phyloP scores from a whole-genome alignment of 2,888 invertebrate species.

The Sarcophaga carnaria region DNA sequence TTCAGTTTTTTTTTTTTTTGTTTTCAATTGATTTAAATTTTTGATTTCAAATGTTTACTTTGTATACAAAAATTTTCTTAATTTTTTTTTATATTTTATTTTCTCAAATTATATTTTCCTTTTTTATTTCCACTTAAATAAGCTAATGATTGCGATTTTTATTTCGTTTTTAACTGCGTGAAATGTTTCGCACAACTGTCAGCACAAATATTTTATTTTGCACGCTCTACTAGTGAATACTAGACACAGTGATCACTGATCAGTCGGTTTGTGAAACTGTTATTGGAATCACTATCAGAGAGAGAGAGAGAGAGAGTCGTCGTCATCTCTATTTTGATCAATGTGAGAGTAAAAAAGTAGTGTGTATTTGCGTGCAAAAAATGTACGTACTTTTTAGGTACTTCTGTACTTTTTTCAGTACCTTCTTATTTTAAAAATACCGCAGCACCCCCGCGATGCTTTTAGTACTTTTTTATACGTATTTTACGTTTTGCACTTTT shows the following conservation, averaged over 20 bases:
- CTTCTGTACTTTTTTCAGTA: not conserved
- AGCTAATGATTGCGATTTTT: slow-evolving; percentile 51
- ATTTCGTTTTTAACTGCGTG: slow-evolving; percentile 59
- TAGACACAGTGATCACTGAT: not conserved
- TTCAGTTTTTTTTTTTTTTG: slow-evolving; percentile 7
- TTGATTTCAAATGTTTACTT: slow-evolving; percentile 1
- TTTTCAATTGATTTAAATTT: slow-evolving; percentile 15
- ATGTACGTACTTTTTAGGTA: not conserved
- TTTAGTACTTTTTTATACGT: too few relatives aligned
- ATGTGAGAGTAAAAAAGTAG: too few relatives aligned
- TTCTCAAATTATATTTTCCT: not conserved
- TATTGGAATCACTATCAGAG: slow-evolving; percentile 6
- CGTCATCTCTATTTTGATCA: too few relatives aligned
- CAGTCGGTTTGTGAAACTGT: not conserved
- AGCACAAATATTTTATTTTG: slow-evolving; percentile 48
- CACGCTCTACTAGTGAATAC: slow-evolving; percentile 37
- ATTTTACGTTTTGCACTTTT: too few relatives aligned
- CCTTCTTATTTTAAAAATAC: not conserved
- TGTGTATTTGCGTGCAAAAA: not conserved
- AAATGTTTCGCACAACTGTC: slow-evolving; percentile 67
- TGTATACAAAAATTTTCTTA: slow-evolving; percentile 25
- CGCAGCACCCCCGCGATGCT: too few relatives aligned
- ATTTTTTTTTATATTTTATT: slow-evolving; percentile 7
- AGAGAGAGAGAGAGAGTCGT: too few relatives aligned
- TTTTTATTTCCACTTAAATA: not conserved